Evolutionary conservation across 2,797 vertebrate species (phyloP).

Genomic region (Triplophysa bombifrons): DNA sequence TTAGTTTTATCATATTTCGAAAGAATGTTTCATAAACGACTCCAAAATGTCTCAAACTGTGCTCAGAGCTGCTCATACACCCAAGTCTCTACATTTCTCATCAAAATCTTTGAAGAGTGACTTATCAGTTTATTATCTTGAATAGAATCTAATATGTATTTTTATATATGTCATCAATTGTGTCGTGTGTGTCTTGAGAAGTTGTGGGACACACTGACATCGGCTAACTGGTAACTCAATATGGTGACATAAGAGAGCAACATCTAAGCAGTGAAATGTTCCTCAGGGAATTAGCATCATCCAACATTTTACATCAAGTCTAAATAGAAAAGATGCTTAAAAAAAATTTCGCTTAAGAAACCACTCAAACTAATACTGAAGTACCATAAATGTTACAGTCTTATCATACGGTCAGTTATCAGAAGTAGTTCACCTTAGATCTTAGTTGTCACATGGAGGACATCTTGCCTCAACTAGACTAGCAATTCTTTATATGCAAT

Average conservation of each 20-base stretch:
- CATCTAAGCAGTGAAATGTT: not conserved
- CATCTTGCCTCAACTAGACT: constrained; percentile 15
- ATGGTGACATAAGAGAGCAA: no score
- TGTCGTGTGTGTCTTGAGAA: no score
- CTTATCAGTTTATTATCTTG: not conserved
- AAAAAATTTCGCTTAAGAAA: not conserved
- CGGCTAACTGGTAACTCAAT: no score
- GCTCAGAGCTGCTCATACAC: not conserved
- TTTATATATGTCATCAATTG: not conserved
- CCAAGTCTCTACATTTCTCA: not conserved
- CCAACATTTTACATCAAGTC: no score
- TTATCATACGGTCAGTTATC: not conserved
- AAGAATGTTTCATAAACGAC: no score
- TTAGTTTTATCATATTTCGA: no score
- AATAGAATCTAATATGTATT: not conserved
- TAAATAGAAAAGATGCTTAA: no score
- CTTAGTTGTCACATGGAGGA: constrained; percentile 2
- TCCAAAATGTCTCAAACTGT: not conserved
- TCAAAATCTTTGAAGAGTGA: not conserved
- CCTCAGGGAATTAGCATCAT: not conserved
- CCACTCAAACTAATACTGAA: not conserved
- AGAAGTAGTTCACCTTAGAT: constrained; percentile 15
- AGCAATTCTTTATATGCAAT: constrained; percentile 25
- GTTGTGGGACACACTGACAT: no score
- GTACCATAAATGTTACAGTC: not conserved